phyloP scores from a whole-genome alignment of 2,888 invertebrate genomes.

The Doris montereyensis region DNA sequence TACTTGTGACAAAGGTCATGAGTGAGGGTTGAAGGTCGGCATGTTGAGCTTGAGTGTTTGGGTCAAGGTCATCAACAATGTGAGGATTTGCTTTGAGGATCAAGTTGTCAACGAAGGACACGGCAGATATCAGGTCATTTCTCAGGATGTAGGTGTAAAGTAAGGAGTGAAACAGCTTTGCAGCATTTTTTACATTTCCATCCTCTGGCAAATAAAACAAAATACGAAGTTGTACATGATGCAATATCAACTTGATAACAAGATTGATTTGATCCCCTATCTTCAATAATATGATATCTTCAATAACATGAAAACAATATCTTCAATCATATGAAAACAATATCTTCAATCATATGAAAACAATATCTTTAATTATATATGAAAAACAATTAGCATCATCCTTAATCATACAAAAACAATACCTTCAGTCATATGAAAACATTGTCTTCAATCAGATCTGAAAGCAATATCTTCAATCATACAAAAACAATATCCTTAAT shows the following conservation, averaged over 20 bases:
- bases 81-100: slow-evolving; percentile 59
- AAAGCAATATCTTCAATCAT: no score
- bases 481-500: no score
- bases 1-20: slow-evolving; percentile 59
- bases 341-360: no score
- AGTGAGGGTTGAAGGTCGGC: slow-evolving; percentile 52
- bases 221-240: no score
- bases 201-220: slow-evolving; percentile 40
- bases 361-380: no score
- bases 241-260: background rate
- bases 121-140: slow-evolving; percentile 56
- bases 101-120: slow-evolving; percentile 61
- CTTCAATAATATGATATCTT: no score
- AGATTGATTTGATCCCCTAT: background rate
- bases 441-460: no score
- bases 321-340: no score
- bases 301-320: no score
- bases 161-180: slow-evolving; percentile 62
- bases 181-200: slow-evolving; percentile 54
- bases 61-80: slow-evolving; percentile 48
- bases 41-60: slow-evolving; percentile 48
- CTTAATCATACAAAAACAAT: no score
- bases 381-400: no score
- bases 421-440: no score
- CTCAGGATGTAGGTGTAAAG: slow-evolving; percentile 66